Evolutionary conservation across 2,797 vertebrate genomes (phyloP), one percentile per base, ranked within the genome.

Genomic region (Lagocephalus sceleratus): DNA sequence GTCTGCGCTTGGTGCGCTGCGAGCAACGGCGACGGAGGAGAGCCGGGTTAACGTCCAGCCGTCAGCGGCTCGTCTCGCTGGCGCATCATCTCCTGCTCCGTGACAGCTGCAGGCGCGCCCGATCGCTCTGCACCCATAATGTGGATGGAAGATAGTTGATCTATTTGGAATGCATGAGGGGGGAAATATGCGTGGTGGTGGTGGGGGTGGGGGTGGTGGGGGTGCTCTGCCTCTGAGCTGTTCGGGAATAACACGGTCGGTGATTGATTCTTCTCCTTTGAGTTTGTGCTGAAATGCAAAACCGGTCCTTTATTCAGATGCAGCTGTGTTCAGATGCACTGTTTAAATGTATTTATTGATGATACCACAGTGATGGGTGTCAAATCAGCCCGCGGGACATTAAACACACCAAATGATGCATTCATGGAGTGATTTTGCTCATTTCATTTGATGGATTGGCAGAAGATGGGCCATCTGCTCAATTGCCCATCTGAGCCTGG

Each of bases 21-120:
- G 56, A 50, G 41, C 61, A 73, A 63, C 41, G 54, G 67, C 41
- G 57, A 57, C 59, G 44, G 17, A 38, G 29, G 35, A n/a, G 48
- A 49, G 35, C 47, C 51, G 51, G 60, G 57, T 42, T 73, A 62
- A 64, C 66, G 58, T 63, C 35, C 59, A 50, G 66, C 68, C 76
- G 79, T 71, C 78, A 71, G 10, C 66, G 20, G 7, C 63, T 57
- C 12, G 11, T 57, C 23, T 49, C 46, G 6, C 46, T 4, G 0
- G 29, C 39, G 59, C 50, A 73, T 60, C 40, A 41, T 70, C 38
- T 38, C 19, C 16, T 40, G 53, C 48, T 57, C 3, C 39, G 56
- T 66, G 71, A 72, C 57, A 54, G 61, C 25, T 45, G 42, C 23
- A 47, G 44, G 45, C 51, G 44, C 51, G 57, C 51, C 35, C 51